Conservation (phyloP, 1,140 invertebrate genomes). For the Brachionus calyciflorus region DNA sequence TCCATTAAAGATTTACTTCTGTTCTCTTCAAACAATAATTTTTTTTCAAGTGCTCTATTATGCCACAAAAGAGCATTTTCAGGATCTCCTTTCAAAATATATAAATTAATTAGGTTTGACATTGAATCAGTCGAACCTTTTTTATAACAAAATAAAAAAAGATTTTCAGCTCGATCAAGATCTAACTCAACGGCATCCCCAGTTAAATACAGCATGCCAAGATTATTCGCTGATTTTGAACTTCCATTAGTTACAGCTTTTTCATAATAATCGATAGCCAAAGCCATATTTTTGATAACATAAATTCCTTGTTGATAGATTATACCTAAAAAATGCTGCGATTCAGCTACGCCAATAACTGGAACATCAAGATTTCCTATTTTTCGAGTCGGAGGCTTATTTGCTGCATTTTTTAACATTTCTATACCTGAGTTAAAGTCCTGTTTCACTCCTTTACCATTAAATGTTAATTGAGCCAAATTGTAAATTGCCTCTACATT, state of each 20-base stretch:
- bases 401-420: not conserved
- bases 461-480: not conserved
- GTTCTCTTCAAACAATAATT: not conserved
- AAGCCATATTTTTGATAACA: not conserved
- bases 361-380: not conserved
- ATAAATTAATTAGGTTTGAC: not conserved
- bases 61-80: not conserved
- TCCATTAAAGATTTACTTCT: not conserved
- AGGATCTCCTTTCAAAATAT: not conserved
- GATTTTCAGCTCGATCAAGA: constrained; percentile 19
- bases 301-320: not conserved
- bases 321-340: not conserved
- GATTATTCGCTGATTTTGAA: not conserved
- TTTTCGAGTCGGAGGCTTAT: not conserved
- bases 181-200: not conserved
- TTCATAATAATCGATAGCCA: not conserved
- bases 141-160: constrained; percentile 1
- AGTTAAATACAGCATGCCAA: not conserved
- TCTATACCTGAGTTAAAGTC: not conserved
- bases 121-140: not conserved
- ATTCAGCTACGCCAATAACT: not conserved
- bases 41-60: not conserved
- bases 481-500: constrained; percentile 11
- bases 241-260: not conserved
- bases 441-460: not conserved